Evolutionary conservation across 2,888 invertebrate genomes (phyloP), one percentile per base, ranked within the genome.

Genomic region (Myathropa florea): DNA sequence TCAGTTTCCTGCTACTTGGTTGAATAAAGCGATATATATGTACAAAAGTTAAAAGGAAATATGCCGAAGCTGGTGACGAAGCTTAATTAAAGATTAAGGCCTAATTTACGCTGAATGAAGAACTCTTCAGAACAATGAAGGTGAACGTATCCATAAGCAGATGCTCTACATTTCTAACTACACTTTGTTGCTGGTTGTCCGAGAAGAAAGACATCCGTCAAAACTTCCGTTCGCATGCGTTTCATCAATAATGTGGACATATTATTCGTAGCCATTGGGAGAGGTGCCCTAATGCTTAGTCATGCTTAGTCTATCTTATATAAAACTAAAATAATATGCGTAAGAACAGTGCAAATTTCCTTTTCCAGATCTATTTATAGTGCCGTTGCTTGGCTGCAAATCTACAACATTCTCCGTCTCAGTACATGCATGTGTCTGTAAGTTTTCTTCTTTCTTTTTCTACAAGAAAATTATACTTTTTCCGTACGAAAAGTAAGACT

Each of bases 291-390:
- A 18, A 61, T 36, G 39, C 21, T 67, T 67, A 76, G 53, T 76
- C 64, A 72, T 18, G 7, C 6, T 46, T 65, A 53, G 26, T 18
- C 24, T 18, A 36, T n/a, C 36, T 53, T 55, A 53, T 61, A 61
- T 68, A 61, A 68, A 70, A 53, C 26, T 21, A 57, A 63, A 28
- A 30, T 12, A 9, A 24, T 57, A 39, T 76, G 81, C 55, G 70
- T 81, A 68, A 67, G 72, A 57, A 18, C n/a, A 60, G 26, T 73
- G 76, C 76, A 60, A 60, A 61, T 53, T 53, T 46, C 46, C 6
- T 46, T 46, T 53, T 83, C 78, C 64, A 83, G 65, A 2, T 60
- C 73, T 86, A 86, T 83, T 83, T 65, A 39, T 83, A 86, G 60
- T 3, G 53, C 24, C 24, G 28, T 30, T 18, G 33, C 28, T 80